A percentile compares a stretch with the other conserved stretches of the same genome.
Evolutionary conservation across 2,888 invertebrate species (phyloP).

Genomic region (Liodrosophila aerea): DNA sequence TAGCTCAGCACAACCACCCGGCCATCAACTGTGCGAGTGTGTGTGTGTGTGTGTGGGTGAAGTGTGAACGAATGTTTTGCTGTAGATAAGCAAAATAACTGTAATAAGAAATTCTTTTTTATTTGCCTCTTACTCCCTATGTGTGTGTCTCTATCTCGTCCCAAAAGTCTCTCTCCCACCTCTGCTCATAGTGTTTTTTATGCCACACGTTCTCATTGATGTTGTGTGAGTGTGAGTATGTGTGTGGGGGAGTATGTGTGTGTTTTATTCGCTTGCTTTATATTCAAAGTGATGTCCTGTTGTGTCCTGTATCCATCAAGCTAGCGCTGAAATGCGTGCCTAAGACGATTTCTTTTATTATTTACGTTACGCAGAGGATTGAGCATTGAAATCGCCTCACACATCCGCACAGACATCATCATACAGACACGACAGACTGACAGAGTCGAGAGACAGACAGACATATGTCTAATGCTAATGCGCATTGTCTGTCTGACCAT

Average conservation of each 20-base stretch:
- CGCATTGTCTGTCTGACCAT: slow-evolving; percentile 59
- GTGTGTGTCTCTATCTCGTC: neutral
- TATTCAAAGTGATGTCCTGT: slow-evolving; percentile 78
- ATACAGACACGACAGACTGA: too few relatives aligned
- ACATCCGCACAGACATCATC: neutral
- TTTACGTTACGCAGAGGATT: slow-evolving; percentile 61
- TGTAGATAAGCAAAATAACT: slow-evolving; percentile 78
- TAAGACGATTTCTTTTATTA: slow-evolving; percentile 78
- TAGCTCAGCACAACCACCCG: slow-evolving; percentile 29
- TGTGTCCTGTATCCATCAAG: slow-evolving; percentile 67
- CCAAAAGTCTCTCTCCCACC: neutral
- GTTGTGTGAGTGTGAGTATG: slow-evolving; percentile 19
- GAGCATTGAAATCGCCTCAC: slow-evolving; percentile 55
- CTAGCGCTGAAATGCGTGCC: slow-evolving; percentile 69
- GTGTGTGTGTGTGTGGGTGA: slow-evolving; percentile 28
- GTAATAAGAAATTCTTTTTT: slow-evolving; percentile 77
- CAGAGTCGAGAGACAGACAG: slow-evolving; percentile 26
- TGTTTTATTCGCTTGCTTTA: slow-evolving; percentile 76
- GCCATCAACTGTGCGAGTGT: slow-evolving; percentile 25
- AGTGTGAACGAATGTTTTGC: slow-evolving; percentile 77
- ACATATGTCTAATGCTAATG: slow-evolving; percentile 71
- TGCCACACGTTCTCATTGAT: slow-evolving; percentile 68
- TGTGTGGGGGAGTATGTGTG: slow-evolving; percentile 30
- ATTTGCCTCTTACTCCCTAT: slow-evolving; percentile 48
- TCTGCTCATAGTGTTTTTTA: slow-evolving; percentile 62